Evolutionary conservation across 92 coral and sea anemone genomes (phyloP).

Genomic region (Phenganax stokvisi): DNA sequence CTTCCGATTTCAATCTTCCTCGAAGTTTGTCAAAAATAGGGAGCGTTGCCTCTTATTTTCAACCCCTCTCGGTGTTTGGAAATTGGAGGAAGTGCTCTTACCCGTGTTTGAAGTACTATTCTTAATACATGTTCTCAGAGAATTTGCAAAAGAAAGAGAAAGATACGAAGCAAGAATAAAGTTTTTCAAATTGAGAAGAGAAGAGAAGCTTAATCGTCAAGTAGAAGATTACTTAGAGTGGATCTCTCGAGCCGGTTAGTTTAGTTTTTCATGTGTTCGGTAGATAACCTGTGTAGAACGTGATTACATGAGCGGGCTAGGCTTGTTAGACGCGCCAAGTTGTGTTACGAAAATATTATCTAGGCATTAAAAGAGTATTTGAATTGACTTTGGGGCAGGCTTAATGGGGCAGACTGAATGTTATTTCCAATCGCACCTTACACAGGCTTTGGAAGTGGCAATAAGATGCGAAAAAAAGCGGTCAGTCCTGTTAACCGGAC

Average conservation of each 20-base stretch:
- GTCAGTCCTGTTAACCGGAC: too few species aligned
- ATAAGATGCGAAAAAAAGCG: too few species aligned
- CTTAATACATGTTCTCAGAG: constrained; percentile 42
- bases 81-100: neutral
- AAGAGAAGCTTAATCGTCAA: constrained; percentile 84
- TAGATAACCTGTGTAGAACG: neutral
- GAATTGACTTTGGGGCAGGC: too few species aligned
- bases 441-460: too few species aligned
- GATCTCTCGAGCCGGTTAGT: constrained; percentile 88
- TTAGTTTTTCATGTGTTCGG: neutral
- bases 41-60: too few species aligned
- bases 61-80: too few species aligned
- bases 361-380: too few species aligned
- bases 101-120: neutral
- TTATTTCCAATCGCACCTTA: too few species aligned
- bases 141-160: constrained; percentile 98
- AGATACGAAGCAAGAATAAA: constrained; percentile 86
- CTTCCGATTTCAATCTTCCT: too few species aligned
- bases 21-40: too few species aligned
- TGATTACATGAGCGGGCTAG: neutral
- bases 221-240: constrained; percentile 86
- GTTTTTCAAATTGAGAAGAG: constrained; percentile 89
- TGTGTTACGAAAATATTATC: too few species aligned
- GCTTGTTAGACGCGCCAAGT: neutral
- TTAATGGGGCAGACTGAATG: too few species aligned